A percentile compares a stretch with the other conserved stretches of the same genome.
These are phyloP conservation scores for Furcula furcula DNA, from an alignment of 2,888 invertebrate species.

Conservation along the genomic window DNA sequence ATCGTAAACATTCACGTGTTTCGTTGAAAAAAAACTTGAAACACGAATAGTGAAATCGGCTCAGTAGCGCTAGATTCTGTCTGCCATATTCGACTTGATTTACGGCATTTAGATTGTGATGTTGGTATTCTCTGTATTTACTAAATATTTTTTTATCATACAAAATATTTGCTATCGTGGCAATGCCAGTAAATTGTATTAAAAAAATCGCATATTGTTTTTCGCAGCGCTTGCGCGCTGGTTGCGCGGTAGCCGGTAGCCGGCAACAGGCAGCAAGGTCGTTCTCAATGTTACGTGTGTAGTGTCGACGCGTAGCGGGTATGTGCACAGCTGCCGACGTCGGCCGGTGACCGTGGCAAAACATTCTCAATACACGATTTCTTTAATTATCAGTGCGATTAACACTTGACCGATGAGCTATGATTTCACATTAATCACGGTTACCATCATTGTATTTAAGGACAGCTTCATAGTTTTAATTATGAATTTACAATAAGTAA, in stretches of 20 bases:
- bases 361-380: conserved; percentile 33
- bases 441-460: background rate
- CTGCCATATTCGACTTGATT: conserved; percentile 5
- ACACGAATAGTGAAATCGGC: conserved; percentile 23
- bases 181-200: no score
- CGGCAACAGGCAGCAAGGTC: conserved; percentile 68
- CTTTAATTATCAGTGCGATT: conserved; percentile 23
- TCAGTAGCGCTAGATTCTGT: conserved; percentile 14
- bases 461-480: conserved; percentile 3
- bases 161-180: background rate
- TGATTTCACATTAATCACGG: conserved; percentile 20
- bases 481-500: conserved; percentile 26
- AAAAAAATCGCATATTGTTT: no score
- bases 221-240: conserved; percentile 34
- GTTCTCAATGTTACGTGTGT: conserved; percentile 62
- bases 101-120: background rate
- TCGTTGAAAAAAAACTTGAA: conserved; percentile 15
- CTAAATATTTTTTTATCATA: conserved; percentile 4
- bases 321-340: conserved; percentile 46
- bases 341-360: conserved; percentile 40
- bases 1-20: conserved; percentile 18
- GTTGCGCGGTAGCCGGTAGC: conserved; percentile 30
- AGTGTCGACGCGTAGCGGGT: conserved; percentile 31
- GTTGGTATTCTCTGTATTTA: background rate
- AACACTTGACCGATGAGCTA: conserved; percentile 15